Evolutionary conservation across 2,888 invertebrate genomes (phyloP), one percentile per base, ranked within the genome.

Genomic region (Neria commutata): DNA sequence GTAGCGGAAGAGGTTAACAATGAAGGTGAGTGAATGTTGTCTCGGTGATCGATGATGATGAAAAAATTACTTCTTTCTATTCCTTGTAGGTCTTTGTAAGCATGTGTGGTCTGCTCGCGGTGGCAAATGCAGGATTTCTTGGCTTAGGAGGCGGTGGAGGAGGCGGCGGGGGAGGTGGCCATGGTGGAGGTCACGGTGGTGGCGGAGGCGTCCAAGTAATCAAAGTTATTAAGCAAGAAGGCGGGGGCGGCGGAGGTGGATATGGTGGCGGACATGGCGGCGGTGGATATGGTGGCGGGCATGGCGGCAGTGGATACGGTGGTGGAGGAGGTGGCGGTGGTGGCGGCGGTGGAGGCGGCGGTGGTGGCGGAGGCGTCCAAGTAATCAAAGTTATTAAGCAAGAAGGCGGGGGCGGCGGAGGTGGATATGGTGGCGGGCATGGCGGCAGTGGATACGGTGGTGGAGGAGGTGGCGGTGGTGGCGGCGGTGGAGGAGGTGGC

Each of bases 21-120:
- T 74, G 73, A 74, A 73, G 74, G 73, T 72, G 62, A 72, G 67
- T 42, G n/a, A n/a, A n/a, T n/a, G n/a, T n/a, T n/a, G n/a, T n/a
- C n/a, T n/a, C n/a, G n/a, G n/a, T n/a, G n/a, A n/a, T n/a, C n/a
- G n/a, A 11, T 21, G 6, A 19, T n/a, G 24, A 23, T 40, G 6
- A n/a, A 37, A n/a, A n/a, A 23, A 40, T 56, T 21, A 34, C 48
- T 48, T 34, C 14, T 21, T 25, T 11, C 21, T 45, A 19, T 37
- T 48, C 19, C 17, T 56, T 14, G 0, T 26, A 75, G 74, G 74
- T 75, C 61, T 73, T 77, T 59, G 68, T 77, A 37, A 75, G 71
- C 58, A 50, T 75, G 59, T 69, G 67, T 62, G 72, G 75, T 47
- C 60, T 76, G 23, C 68, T 77, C n/a, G 68, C 70, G 52, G 67